Percentiles rank a stretch among this genome's conserved stretches.
Evolutionary conservation across 1,140 invertebrate species (phyloP).

Genomic region (Anadara kagoshimensis): DNA sequence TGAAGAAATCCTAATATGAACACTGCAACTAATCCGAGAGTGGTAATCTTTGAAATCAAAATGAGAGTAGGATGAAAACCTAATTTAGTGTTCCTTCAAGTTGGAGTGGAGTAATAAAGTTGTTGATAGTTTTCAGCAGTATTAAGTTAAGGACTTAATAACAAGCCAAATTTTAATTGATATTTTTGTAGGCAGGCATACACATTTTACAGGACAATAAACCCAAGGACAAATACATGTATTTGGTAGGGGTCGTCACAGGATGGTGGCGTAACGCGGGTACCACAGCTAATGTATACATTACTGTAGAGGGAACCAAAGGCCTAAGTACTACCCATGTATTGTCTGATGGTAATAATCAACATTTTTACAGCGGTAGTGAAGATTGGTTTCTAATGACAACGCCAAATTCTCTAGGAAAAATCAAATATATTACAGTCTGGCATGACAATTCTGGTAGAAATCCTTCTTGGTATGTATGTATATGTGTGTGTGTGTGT

Average conservation of each 20-base stretch:
- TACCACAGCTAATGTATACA: constrained; percentile 51
- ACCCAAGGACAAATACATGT: constrained; percentile 30
- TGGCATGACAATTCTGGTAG: constrained; percentile 61
- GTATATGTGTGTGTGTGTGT: too few species aligned
- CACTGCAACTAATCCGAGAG: too few species aligned
- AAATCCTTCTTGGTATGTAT: constrained; percentile 49
- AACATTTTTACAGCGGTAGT: constrained; percentile 40
- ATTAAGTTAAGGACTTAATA: too few species aligned
- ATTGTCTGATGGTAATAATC: constrained; percentile 24
- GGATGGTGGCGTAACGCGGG: constrained; percentile 48
- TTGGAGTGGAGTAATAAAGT: too few species aligned
- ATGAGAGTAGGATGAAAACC: too few species aligned
- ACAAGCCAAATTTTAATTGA: too few species aligned
- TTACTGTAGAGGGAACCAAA: constrained; percentile 24
- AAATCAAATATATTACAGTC: constrained; percentile 40
- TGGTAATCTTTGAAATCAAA: too few species aligned
- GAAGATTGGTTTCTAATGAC: constrained; percentile 59
- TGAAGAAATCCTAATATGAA: too few species aligned
- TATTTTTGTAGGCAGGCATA: too few species aligned
- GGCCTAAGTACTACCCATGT: constrained; percentile 30
- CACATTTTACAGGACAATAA: not conserved
- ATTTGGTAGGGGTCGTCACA: constrained; percentile 45
- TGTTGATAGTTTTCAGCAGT: too few species aligned
- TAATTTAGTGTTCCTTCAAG: too few species aligned
- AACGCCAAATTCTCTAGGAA: constrained; percentile 44